Conservation (phyloP, 2,113 vertebrate genomes). For the Ceyx melanurus region DNA sequence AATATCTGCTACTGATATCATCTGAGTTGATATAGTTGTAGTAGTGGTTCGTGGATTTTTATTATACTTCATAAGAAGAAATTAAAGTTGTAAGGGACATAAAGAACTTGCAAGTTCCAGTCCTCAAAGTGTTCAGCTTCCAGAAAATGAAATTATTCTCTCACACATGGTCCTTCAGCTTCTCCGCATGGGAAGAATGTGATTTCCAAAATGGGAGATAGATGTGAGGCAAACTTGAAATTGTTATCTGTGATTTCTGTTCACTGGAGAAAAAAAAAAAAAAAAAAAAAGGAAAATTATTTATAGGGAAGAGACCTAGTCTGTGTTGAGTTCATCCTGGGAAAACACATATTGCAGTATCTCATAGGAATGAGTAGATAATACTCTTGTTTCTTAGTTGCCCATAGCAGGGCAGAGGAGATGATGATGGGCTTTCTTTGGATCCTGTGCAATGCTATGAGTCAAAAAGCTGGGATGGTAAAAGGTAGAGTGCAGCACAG, state of each 20-base stretch:
- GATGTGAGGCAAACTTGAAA: not conserved
- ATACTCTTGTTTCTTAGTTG: not conserved
- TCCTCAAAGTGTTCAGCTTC: not conserved
- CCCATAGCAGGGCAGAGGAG: not conserved
- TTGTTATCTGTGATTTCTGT: not conserved
- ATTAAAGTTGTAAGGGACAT: fast-evolving
- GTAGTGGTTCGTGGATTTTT: not conserved
- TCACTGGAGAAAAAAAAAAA: not conserved
- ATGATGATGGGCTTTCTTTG: not conserved
- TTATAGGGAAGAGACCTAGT: not conserved
- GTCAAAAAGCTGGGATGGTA: not conserved
- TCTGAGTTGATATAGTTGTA: not conserved
- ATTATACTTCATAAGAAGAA: not conserved
- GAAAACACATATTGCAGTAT: not conserved
- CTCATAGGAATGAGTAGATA: not conserved
- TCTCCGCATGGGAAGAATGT: not conserved
- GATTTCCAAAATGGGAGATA: not conserved
- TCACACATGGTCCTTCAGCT: not conserved
- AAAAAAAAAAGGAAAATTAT: not conserved
- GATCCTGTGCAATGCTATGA: not conserved
- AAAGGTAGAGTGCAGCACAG: not conserved
- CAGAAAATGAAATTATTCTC: not conserved
- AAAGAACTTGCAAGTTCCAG: not conserved
- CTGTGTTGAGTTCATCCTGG: not conserved
- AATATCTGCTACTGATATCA: not conserved